Percentiles rank a stretch among this genome's conserved stretches.
Evolutionary conservation across 2,797 vertebrate species (phyloP).

Genomic region (Capromys pilorides): DNA sequence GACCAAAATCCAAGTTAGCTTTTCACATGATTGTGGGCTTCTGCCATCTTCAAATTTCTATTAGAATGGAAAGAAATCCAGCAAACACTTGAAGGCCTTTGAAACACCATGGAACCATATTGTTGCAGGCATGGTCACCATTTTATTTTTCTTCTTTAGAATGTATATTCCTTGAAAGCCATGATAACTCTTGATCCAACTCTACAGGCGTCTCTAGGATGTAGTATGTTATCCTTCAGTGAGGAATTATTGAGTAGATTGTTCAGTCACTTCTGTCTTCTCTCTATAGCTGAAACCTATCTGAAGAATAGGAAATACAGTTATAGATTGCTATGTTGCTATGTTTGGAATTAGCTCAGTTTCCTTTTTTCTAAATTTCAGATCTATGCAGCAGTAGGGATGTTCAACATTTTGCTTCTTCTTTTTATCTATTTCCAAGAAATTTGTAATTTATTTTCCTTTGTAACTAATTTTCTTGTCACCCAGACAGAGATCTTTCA

Average conservation of each 20-base stretch:
- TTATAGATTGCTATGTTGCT: not conserved
- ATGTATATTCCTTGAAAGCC: not conserved
- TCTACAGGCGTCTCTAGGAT: not conserved
- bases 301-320: not conserved
- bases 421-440: not conserved
- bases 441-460: not conserved
- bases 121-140: not conserved
- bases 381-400: not conserved
- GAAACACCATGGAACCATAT: not conserved
- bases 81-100: not conserved
- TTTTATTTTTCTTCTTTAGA: not conserved
- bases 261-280: not conserved
- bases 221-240: not conserved
- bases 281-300: not conserved
- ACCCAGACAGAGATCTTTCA: not conserved
- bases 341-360: not conserved
- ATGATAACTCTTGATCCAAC: not conserved
- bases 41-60: not conserved
- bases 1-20: constrained; percentile 13
- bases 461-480: not conserved
- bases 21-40: not conserved
- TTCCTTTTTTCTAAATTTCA: not conserved
- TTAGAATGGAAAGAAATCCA: not conserved
- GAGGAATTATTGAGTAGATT: not conserved
- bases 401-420: not conserved